Conservation (phyloP, 1,140 invertebrate genomes). For the Melipona quadrifasciata region DNA sequence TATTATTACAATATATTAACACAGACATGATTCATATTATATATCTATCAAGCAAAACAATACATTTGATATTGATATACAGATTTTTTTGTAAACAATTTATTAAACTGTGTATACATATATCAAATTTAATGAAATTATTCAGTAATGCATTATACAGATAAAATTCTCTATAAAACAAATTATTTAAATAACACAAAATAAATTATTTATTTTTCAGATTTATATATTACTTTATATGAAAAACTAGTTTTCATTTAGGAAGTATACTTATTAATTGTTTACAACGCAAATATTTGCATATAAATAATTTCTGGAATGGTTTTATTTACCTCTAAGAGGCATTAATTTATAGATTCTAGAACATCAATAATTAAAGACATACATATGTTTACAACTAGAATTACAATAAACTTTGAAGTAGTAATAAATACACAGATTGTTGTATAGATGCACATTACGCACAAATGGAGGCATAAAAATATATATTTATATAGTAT, state of each 20-base stretch:
- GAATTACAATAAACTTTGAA: conserved; percentile 10
- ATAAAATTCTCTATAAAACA: background rate
- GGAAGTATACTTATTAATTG: background rate
- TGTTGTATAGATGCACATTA: conserved; percentile 20
- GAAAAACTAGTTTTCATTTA: background rate
- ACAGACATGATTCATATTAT: conserved; percentile 18
- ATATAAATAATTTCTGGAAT: conserved; percentile 16
- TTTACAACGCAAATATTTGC: conserved; percentile 5
- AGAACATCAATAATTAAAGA: background rate
- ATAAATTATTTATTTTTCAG: background rate
- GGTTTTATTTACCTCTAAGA: conserved; percentile 11
- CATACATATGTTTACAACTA: conserved; percentile 37
- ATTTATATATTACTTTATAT: background rate
- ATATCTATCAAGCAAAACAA: conserved; percentile 18
- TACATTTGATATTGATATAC: conserved; percentile 8
- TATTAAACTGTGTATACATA: conserved; percentile 7
- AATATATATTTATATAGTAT: background rate
- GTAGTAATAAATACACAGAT: conserved; percentile 2
- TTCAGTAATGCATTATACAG: background rate
- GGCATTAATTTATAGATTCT: background rate
- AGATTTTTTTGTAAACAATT: background rate
- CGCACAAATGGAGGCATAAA: conserved; percentile 22
- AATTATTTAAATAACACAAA: background rate
- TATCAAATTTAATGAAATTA: conserved; percentile 1
- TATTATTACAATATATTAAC: conserved; percentile 25